Percentiles rank a stretch among this genome's conserved stretches.
These are phyloP conservation scores for Kryptopterus vitreolus DNA, from an alignment of 2,797 vertebrate genomes.

Conservation along the genomic window DNA sequence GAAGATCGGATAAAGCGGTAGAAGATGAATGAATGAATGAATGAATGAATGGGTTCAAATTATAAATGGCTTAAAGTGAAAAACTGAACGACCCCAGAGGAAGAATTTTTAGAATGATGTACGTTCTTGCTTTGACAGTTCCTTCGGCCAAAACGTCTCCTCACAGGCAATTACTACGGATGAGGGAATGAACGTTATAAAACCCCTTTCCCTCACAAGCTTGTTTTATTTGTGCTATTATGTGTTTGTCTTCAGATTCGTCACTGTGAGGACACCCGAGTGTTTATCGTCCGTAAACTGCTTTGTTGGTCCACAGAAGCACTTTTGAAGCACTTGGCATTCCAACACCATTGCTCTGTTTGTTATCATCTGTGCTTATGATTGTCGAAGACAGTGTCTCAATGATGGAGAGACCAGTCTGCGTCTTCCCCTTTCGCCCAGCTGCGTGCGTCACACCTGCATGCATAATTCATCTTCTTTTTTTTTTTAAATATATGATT, in stretches of 20 bases:
- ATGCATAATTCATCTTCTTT: conserved; percentile 69
- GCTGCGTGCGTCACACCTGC: conserved; percentile 65
- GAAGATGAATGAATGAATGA: too few species aligned
- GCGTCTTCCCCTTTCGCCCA: conserved; percentile 26
- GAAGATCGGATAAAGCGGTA: too few species aligned
- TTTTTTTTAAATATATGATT: conserved; percentile 65
- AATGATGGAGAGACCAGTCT: conserved; percentile 22
- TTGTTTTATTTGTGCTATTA: background rate
- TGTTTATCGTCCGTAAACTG: conserved; percentile 1
- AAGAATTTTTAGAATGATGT: background rate
- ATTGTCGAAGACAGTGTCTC: background rate
- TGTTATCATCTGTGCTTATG: background rate
- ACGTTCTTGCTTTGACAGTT: background rate
- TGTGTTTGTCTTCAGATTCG: background rate
- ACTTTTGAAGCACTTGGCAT: background rate
- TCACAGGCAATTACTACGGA: background rate
- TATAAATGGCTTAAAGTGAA: background rate
- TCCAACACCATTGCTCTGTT: background rate
- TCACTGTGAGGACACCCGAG: background rate
- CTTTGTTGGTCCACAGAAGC: background rate
- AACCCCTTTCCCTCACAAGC: background rate
- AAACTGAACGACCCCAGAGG: background rate
- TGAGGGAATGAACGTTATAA: background rate
- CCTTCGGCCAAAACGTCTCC: background rate
- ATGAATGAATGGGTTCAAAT: too few species aligned